Conservation (phyloP, 2,113 vertebrate genomes). For the Dascyllus trimaculatus region DNA sequence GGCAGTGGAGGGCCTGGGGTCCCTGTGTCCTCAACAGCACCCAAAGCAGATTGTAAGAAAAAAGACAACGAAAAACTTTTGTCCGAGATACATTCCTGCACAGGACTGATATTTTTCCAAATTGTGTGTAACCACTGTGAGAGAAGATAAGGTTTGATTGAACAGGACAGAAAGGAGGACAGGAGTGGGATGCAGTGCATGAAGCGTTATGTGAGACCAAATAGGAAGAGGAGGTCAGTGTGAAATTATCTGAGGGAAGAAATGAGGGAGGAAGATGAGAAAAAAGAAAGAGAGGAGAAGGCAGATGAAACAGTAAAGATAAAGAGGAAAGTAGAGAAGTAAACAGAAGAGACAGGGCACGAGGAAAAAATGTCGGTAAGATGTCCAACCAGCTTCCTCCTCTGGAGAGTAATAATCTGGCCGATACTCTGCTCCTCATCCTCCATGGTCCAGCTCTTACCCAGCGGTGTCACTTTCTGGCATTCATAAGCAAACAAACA, state of each 20-base stretch:
- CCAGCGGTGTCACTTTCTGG: constrained; percentile 13
- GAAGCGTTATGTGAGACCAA: constrained; percentile 18
- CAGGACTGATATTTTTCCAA: neutral
- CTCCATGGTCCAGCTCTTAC: constrained; percentile 4
- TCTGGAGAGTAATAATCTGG: neutral
- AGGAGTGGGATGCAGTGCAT: constrained; percentile 24
- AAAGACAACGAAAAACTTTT: neutral
- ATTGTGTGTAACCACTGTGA: constrained; percentile 8
- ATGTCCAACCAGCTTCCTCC: constrained; percentile 14
- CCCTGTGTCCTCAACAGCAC: constrained; percentile 90
- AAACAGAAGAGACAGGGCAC: constrained; percentile 6
- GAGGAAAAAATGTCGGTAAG: constrained; percentile 16
- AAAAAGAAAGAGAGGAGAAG: constrained; percentile 2
- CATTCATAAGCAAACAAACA: neutral
- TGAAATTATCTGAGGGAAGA: constrained; percentile 38
- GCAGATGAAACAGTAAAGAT: constrained; percentile 13
- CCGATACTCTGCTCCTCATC: constrained; percentile 18
- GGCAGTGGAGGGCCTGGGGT: constrained; percentile 96
- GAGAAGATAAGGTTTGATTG: constrained; percentile 19
- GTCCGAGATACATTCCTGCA: constrained; percentile 5
- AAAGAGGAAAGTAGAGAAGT: constrained; percentile 10
- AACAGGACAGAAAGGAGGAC: constrained; percentile 19
- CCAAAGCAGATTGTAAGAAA: constrained; percentile 87
- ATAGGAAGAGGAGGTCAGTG: constrained; percentile 32
- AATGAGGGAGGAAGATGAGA: constrained; percentile 1